phyloP scores from a whole-genome alignment of 2,113 vertebrate genomes.

The Platichthys stellatus region DNA sequence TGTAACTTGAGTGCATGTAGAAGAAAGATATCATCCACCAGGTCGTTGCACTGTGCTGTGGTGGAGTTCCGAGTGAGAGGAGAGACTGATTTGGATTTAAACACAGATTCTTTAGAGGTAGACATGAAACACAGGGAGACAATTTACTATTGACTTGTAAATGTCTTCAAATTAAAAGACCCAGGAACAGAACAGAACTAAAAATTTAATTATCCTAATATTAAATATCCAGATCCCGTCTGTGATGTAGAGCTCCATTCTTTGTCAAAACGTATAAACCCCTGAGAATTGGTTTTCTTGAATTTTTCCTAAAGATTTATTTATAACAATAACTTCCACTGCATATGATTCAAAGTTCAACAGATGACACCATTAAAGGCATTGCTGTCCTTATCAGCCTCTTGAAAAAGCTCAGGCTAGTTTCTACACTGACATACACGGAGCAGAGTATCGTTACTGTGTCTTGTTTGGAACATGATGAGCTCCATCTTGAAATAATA shows the following conservation, averaged over 20 bases:
- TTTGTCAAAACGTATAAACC: not conserved
- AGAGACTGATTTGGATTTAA: no score
- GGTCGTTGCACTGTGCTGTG: no score
- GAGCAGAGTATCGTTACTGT: not conserved
- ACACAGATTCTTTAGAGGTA: no score
- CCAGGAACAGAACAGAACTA: not conserved
- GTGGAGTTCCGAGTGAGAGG: no score
- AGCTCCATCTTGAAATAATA: not conserved
- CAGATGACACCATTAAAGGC: no score
- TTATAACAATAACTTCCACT: no score
- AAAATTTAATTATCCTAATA: not conserved
- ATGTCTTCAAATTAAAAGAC: no score
- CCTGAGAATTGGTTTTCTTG: not conserved
- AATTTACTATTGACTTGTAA: no score
- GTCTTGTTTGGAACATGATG: not conserved
- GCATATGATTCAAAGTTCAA: no score
- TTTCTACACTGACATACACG: not conserved
- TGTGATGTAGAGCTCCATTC: not conserved
- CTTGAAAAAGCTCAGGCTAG: no score
- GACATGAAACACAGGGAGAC: no score
- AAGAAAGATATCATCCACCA: not conserved
- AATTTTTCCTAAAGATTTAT: not conserved
- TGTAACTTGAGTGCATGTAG: not conserved
- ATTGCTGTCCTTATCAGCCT: no score
- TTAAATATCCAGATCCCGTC: not conserved